These are phyloP conservation scores for Apodemia zela DNA, from an alignment of 2,888 invertebrate genomes.

Conservation along the genomic window DNA sequence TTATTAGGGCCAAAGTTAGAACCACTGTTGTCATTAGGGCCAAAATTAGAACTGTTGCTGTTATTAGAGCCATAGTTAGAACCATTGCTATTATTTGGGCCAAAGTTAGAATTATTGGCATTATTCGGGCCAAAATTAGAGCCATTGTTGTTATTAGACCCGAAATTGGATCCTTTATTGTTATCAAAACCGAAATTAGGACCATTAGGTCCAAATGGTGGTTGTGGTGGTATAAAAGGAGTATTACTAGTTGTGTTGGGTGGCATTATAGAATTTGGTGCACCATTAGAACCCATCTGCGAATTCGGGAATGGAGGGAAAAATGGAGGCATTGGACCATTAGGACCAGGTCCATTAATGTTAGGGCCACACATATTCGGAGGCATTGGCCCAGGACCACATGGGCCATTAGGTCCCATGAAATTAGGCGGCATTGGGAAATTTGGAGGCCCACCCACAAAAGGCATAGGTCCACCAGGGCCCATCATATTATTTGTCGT, in stretches of 20 bases:
- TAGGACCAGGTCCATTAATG: slow-evolving; percentile 43
- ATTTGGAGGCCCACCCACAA: slow-evolving; percentile 62
- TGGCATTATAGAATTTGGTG: slow-evolving; percentile 52
- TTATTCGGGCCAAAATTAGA: no score
- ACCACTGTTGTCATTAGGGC: slow-evolving; percentile 26
- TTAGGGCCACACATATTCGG: slow-evolving; percentile 50
- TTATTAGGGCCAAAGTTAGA: slow-evolving; percentile 23
- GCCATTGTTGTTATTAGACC: slow-evolving; percentile 17
- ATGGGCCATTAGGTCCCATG: slow-evolving; percentile 61
- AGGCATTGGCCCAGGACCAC: slow-evolving; percentile 43
- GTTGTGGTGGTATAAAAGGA: slow-evolving; percentile 59
- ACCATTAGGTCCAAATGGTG: slow-evolving; percentile 52
- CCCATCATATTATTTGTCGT: slow-evolving; percentile 38
- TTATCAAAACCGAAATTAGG: no score
- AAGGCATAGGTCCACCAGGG: slow-evolving; percentile 45
- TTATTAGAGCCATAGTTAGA: slow-evolving; percentile 22
- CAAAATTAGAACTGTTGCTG: slow-evolving; percentile 42
- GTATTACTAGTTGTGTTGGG: slow-evolving; percentile 51
- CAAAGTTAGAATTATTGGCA: not conserved
- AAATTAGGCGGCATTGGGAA: slow-evolving; percentile 65
- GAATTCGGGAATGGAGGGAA: slow-evolving; percentile 47
- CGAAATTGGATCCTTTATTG: not conserved
- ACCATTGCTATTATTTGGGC: slow-evolving; percentile 37
- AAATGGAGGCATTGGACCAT: slow-evolving; percentile 48
- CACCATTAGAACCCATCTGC: slow-evolving; percentile 45